Evolutionary conservation across 2,888 invertebrate genomes (phyloP), one percentile per base, ranked within the genome.

Genomic region (Antheraea assamensis): DNA sequence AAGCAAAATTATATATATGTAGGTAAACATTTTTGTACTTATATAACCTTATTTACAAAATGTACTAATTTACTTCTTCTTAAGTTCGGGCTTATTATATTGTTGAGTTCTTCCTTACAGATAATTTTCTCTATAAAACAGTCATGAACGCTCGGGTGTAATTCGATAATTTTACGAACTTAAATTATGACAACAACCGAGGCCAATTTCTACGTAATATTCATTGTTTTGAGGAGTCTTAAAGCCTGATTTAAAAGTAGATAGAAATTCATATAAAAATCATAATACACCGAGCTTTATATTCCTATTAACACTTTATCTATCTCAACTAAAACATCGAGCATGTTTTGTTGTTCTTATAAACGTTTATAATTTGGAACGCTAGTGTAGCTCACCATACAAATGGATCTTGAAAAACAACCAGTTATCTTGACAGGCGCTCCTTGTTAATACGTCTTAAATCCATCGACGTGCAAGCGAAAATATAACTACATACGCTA

Each of bases 341-440:
- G 55, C 84, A 84, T 83, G 89, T 88, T 92, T 91, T 92, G 90
- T 93, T 92, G 85, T 91, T 90, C 87, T 88, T 90, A 81, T 88
- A 90, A 64, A 87, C 88, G 88, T 89, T 85, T 85, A 91, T 92
- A 92, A 92, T 90, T 90, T 89, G 89, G 83, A 83, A 83, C 86
- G 84, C 86, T 87, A 85, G 88, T 86, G 85, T 87, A 87, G 86
- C 86, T 82, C 87, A 86, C 88, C 88, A 82, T 86, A 88, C 88
- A 90, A 93, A 92, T 91, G 91, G 87, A 91, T 93, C 91, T 93
- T 90, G 88, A 93, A 93, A 93, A 93, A 92, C 92, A 92, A 90
- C 91, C 89, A 90, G 89, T 90, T 93, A 93, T 94, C 92, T 92
- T 90, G 92, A 93, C 92, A 91, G 85, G 84, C 81, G 77, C 76